Conservation (phyloP, 2,113 vertebrate genomes). For the Hydrochoerus hydrochaeris region DNA sequence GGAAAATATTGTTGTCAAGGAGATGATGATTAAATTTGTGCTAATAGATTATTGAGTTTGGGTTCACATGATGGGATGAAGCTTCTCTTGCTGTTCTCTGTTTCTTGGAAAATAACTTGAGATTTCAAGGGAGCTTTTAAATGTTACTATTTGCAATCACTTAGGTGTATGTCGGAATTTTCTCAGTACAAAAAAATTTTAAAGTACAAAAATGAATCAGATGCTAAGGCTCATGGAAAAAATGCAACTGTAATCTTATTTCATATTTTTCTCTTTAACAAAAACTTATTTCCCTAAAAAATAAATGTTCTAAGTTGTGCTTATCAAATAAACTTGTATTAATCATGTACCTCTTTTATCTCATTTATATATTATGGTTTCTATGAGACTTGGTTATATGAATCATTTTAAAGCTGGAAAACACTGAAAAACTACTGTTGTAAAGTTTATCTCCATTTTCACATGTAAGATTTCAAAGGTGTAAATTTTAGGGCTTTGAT, state of each 20-base stretch:
- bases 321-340: slow-evolving; percentile 64
- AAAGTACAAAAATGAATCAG: slow-evolving; percentile 45
- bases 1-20: not conserved
- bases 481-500: slow-evolving; percentile 63
- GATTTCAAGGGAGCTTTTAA: slow-evolving; percentile 12
- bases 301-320: slow-evolving; percentile 38
- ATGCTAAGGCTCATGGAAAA: not conserved
- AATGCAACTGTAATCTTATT: slow-evolving; percentile 15
- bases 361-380: slow-evolving; percentile 44
- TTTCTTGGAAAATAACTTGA: slow-evolving; percentile 37
- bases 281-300: slow-evolving; percentile 59
- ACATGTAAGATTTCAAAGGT: slow-evolving; percentile 50
- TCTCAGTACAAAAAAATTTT: slow-evolving; percentile 27
- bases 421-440: not conserved
- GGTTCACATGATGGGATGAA: not conserved
- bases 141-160: slow-evolving; percentile 12
- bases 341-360: slow-evolving; percentile 62
- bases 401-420: slow-evolving; percentile 53
- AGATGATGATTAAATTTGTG: slow-evolving; percentile 47
- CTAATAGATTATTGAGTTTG: slow-evolving; percentile 37
- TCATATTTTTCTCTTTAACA: slow-evolving; percentile 41
- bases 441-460: slow-evolving; percentile 35
- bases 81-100: not conserved
- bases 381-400: slow-evolving; percentile 55
- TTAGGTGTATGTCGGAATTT: slow-evolving; percentile 52